These are phyloP conservation scores for Amphilophus citrinellus DNA, from an alignment of 2,113 vertebrate species.

Conservation along the genomic window DNA sequence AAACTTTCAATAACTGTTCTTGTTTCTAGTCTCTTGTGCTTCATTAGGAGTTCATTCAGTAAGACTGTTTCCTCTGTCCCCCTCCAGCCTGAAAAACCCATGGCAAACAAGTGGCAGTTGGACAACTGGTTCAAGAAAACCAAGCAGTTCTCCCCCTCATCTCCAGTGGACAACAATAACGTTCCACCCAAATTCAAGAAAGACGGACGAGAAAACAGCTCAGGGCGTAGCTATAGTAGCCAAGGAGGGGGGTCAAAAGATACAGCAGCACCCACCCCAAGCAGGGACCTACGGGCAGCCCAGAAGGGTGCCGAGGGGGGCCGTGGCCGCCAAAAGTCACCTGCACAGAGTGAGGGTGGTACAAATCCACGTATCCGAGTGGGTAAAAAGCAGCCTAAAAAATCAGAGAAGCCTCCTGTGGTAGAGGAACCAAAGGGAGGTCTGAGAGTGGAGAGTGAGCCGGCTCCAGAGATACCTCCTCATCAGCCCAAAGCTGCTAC, in stretches of 20 bases:
- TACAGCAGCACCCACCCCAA: conserved; percentile 81
- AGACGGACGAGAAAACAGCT: conserved; percentile 87
- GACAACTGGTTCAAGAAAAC: conserved; percentile 98
- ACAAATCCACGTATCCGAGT: conserved; percentile 86
- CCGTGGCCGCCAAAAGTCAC: conserved; percentile 93
- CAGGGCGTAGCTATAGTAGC: conserved; percentile 86
- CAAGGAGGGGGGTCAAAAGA: conserved; percentile 90
- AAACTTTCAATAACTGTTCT: not conserved
- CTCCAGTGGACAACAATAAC: conserved; percentile 91
- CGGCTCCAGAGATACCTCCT: conserved; percentile 88
- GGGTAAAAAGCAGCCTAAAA: conserved; percentile 98
- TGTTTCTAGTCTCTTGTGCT: not conserved
- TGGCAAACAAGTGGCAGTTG: conserved; percentile 97
- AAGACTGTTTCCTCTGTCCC: not conserved
- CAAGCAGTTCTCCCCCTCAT: conserved; percentile 94
- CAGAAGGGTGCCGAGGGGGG: conserved; percentile 91
- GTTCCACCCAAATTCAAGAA: conserved; percentile 93
- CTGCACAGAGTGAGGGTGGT: conserved; percentile 90
- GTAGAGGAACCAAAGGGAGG: conserved; percentile 93
- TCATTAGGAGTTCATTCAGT: not conserved
- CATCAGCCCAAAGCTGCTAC: conserved; percentile 92
- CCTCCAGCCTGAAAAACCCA: conserved; percentile 90
- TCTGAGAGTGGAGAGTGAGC: conserved; percentile 94
- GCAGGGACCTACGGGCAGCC: conserved; percentile 88
- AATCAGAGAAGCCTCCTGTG: conserved; percentile 89